Conservation (phyloP, 1,140 invertebrate genomes). For the Varroa destructor region DNA sequence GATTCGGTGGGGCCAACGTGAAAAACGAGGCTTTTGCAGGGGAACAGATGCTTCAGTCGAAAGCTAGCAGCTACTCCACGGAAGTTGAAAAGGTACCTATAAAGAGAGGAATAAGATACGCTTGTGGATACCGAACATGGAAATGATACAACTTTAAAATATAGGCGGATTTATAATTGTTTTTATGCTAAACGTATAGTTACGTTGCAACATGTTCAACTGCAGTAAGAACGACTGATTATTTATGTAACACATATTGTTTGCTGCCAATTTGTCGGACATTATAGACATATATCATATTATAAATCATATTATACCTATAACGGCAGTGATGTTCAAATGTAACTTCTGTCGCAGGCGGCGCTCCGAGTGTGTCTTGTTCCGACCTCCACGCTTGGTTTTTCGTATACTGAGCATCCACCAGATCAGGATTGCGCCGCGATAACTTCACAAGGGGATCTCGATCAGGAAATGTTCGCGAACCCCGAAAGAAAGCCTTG, state of each 20-base stretch:
- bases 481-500: constrained; percentile 79
- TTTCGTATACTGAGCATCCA: constrained; percentile 88
- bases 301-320: constrained; percentile 44
- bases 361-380: constrained; percentile 66
- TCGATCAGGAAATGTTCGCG: constrained; percentile 73
- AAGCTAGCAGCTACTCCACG: constrained; percentile 92
- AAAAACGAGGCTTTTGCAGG: constrained; percentile 85
- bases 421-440: constrained; percentile 55
- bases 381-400: constrained; percentile 97
- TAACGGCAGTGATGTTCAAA: constrained; percentile 84
- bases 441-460: constrained; percentile 78
- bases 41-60: constrained; percentile 85
- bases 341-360: constrained; percentile 69
- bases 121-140: background rate
- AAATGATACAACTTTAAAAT: background rate
- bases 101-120: constrained; percentile 31
- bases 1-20: constrained; percentile 56
- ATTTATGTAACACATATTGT: too few relatives aligned
- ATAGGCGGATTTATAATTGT: too few relatives aligned
- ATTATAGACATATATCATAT: too few relatives aligned
- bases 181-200: too few relatives aligned
- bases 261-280: too few relatives aligned
- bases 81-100: constrained; percentile 80
- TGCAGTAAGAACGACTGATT: too few relatives aligned
- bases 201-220: too few relatives aligned